A percentile compares a stretch with the other conserved stretches of the same genome.
These are phyloP conservation scores for Heliconius cydno DNA, from an alignment of 2,888 invertebrate genomes.

Conservation along the genomic window DNA sequence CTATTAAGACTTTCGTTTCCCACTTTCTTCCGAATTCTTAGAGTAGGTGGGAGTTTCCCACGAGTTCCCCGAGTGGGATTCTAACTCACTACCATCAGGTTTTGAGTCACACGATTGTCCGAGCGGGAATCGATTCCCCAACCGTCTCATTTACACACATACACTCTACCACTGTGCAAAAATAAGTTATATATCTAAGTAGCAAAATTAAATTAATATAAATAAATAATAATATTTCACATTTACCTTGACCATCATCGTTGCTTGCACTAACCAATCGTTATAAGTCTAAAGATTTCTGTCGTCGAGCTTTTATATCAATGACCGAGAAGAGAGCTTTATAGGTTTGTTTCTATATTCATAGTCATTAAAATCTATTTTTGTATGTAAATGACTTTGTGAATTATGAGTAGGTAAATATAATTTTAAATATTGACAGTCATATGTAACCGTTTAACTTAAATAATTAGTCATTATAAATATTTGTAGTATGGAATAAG, in stretches of 20 bases:
- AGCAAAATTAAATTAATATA: not conserved
- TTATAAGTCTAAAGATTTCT: not conserved
- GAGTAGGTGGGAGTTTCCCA: no score
- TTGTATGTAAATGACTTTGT: not conserved
- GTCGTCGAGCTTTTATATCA: conserved; percentile 33
- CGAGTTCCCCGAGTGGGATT: no score
- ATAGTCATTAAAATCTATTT: conserved; percentile 3
- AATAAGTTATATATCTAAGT: not conserved
- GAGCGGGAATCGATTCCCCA: no score
- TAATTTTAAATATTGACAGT: not conserved
- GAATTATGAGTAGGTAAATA: not conserved
- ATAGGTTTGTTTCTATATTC: not conserved
- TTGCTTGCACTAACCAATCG: conserved; percentile 25
- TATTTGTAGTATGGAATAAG: no score
- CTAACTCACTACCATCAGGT: no score
- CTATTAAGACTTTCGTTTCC: no score
- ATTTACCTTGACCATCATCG: conserved; percentile 48
- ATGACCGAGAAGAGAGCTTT: not conserved
- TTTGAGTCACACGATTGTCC: no score
- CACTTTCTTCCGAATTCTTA: no score
- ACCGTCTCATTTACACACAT: no score
- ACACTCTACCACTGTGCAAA: not conserved
- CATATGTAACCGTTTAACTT: not conserved
- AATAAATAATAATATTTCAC: not conserved
- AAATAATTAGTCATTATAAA: no score